Base-by-base conservation (phyloP, 2,113 vertebrate species). In the Anas platyrhynchos region DNA sequence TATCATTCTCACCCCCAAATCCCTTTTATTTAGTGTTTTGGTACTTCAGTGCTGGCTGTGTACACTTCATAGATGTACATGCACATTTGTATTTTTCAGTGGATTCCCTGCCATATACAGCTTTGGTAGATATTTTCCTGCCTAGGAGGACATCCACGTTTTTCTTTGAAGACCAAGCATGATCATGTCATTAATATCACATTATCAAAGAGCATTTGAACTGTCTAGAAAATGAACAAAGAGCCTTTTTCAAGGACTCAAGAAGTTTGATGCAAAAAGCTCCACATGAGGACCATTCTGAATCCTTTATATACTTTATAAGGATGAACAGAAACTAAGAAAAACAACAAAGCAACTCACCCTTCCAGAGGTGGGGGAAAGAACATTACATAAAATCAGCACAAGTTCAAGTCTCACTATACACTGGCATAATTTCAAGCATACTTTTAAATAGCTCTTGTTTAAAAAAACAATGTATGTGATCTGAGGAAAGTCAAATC, bases 201-300 rank as follows among this genome's bases (percentile, higher is more conserved):
- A n/a, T 84, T 85, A 87, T 91, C 62, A 93, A 93, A 93, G 66
- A 87, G 17, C 43, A 84, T 69, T 3, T 73, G 26, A 82, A 55
- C 58, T 66, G 67, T 41, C 46, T 82, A 69, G 74, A 83, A 93
- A 93, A 87, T 22, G 18, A 91, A 82, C 63, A 91, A 68, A 74
- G 62, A 68, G 48, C 41, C 59, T 95, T 96, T 79, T 82, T 59
- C 74, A 93, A 76, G 63, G 74, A 80, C 75, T 77, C 3, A 0
- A 76, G 23, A 56, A 73, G 81, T 78, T 76, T 72, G 44, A 82
- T 83, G 77, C 58, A 73, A 55, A 14, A 88, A 79, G 66, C 46
- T 89, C 83, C 50, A 61, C 29, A 11, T 16, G 17, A 91, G 54
- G 63, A 88, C 38, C 11, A 26, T 65, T 92, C 52, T 81, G 56